phyloP scores from a whole-genome alignment of 2,113 vertebrate genomes.

The Coryphaenoides rupestris region DNA sequence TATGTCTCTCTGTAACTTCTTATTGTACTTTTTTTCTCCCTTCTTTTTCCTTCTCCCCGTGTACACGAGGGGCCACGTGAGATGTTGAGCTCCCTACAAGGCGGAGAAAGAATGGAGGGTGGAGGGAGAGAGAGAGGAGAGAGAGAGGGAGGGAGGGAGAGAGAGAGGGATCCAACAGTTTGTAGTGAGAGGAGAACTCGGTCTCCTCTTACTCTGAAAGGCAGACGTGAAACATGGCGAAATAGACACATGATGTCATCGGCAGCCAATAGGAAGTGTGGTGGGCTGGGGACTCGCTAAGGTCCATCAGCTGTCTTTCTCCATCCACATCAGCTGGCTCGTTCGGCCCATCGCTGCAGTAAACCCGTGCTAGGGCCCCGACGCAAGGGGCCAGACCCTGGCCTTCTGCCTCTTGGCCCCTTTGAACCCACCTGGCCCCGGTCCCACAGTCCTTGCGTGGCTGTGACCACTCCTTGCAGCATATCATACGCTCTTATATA shows the following conservation, averaged over 20 bases:
- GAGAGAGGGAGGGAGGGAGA: slow-evolving; percentile 10
- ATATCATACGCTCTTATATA: too few species aligned
- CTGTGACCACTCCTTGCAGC: too few species aligned
- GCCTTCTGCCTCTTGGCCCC: too few species aligned
- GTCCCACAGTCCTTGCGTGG: too few species aligned
- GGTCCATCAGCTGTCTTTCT: slow-evolving; percentile 67
- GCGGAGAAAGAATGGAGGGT: slow-evolving; percentile 35
- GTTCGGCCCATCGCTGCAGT: slow-evolving; percentile 26
- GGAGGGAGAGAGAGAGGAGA: slow-evolving; percentile 21
- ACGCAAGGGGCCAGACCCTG: too few species aligned
- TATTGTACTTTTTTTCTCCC: slow-evolving; percentile 32
- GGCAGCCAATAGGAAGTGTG: slow-evolving; percentile 63
- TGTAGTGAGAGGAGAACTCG: slow-evolving; percentile 21
- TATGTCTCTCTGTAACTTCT: slow-evolving; percentile 25
- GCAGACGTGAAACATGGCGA: slow-evolving; percentile 58
- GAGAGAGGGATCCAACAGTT: slow-evolving; percentile 3
- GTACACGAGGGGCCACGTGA: slow-evolving; percentile 43
- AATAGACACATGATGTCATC: slow-evolving; percentile 76
- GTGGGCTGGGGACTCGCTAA: slow-evolving; percentile 51
- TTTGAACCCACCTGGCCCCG: too few species aligned
- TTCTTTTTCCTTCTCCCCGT: slow-evolving; percentile 22
- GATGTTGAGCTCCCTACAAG: slow-evolving; percentile 53
- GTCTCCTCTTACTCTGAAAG: slow-evolving; percentile 51
- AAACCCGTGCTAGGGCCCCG: slow-evolving; percentile 5
- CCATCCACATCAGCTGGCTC: slow-evolving; percentile 49